Evolutionary conservation across 2,888 invertebrate genomes (phyloP).

Genomic region (Dusona sp.): DNA sequence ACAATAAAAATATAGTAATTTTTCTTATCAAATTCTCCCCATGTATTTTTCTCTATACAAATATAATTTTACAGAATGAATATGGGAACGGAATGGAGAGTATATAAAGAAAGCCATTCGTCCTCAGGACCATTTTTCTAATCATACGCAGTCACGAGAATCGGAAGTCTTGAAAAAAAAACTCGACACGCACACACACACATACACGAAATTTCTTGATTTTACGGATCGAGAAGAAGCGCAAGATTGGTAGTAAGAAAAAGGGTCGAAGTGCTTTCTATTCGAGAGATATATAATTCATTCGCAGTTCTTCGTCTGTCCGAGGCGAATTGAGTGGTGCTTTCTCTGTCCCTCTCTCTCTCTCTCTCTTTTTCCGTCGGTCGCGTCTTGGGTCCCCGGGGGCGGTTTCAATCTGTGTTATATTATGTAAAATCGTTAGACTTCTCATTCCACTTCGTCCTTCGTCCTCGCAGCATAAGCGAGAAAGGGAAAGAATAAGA

Average conservation of each 20-base stretch:
- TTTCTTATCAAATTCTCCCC: no score
- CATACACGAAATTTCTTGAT: conserved; percentile 29
- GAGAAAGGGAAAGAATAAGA: not conserved
- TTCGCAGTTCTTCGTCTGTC: conserved; percentile 70
- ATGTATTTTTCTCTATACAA: no score
- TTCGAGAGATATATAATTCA: conserved; percentile 74
- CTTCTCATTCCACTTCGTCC: conserved; percentile 60
- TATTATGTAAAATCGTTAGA: conserved; percentile 78
- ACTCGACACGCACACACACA: conserved; percentile 24
- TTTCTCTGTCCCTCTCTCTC: not conserved
- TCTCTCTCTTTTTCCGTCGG: conserved; percentile 15
- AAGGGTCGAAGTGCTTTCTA: conserved; percentile 44
- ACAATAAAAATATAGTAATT: no score
- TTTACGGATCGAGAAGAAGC: conserved; percentile 34
- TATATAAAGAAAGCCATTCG: not conserved
- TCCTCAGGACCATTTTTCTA: conserved; percentile 9
- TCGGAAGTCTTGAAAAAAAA: conserved; percentile 13
- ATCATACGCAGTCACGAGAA: not conserved
- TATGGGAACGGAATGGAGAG: not conserved
- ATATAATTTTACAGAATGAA: not conserved
- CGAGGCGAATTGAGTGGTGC: conserved; percentile 68
- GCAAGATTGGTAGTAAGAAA: conserved; percentile 52
- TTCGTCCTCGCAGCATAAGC: conserved; percentile 17
- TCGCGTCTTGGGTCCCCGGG: conserved; percentile 52
- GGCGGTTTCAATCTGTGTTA: conserved; percentile 76